These are phyloP conservation scores for Ictalurus punctatus DNA, from an alignment of 2,113 vertebrate species.

Conservation along the genomic window DNA sequence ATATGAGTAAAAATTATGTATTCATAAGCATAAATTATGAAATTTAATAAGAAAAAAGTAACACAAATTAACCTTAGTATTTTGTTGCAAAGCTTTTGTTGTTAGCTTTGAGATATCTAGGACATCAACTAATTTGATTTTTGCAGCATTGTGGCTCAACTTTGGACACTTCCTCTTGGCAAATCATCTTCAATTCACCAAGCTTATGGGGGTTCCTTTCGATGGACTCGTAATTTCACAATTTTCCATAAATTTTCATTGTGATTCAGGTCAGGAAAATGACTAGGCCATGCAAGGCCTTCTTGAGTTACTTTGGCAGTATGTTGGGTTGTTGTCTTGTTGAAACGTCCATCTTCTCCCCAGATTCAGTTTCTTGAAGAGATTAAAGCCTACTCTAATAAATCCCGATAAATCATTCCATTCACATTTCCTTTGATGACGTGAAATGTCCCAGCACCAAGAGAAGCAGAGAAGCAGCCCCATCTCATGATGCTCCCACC, in stretches of 20 bases:
- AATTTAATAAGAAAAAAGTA: not conserved
- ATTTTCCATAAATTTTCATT: not conserved
- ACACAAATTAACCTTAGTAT: not conserved
- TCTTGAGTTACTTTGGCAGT: not conserved
- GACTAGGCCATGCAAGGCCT: not conserved
- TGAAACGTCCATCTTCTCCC: not conserved
- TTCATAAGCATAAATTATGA: not conserved
- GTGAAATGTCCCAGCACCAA: not conserved
- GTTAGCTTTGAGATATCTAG: not conserved
- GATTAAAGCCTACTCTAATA: not conserved
- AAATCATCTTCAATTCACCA: not conserved
- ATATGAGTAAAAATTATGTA: too few relatives aligned
- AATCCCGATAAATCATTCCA: not conserved
- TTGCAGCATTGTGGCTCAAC: not conserved
- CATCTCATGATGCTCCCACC: not conserved
- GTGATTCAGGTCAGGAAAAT: not conserved
- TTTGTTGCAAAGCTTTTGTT: not conserved
- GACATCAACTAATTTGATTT: not conserved
- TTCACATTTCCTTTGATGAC: not conserved
- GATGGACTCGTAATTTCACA: not conserved
- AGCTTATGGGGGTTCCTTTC: not conserved
- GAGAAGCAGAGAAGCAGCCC: not conserved
- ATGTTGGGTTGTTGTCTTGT: not conserved
- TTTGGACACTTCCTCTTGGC: not conserved
- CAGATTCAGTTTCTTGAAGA: not conserved